Base-by-base conservation (phyloP, 2,113 vertebrate species). In the Abramis brama region DNA sequence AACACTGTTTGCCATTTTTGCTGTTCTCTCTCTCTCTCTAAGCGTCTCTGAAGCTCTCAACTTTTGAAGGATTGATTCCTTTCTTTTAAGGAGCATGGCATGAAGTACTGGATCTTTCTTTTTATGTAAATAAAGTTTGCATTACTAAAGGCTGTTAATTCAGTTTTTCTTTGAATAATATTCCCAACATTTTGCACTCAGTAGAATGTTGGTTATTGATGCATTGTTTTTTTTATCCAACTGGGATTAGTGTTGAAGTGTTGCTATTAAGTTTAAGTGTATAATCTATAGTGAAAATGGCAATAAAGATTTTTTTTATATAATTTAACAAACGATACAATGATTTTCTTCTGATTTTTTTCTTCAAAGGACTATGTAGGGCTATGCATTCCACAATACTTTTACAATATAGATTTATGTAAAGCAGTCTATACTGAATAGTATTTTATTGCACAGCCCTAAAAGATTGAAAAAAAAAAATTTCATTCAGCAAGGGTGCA, bases 51-150 rank as follows among this genome's bases (percentile, higher is more conserved):
- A 94, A 89, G 93, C 93, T 94, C 93, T 94, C 93, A 93, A 89
- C 90, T 92, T 92, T 91, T 93, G 95, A 95, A 93, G 93, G 91
- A 92, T 94, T 94, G 92, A 94, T 95, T 96, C 94, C 95, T 93
- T 96, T 87, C 94, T 93, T 95, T 95, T 93, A 87, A 93, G 90
- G 91, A 94, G 96, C 96, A 98, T 96, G 95, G 96, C 97, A 99
- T 98, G 97, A 97, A 92, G 94, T 95, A 95, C 95, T 95, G 95
- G 77, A 94, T 93, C 94, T 97, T 92, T 96, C 94, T 97, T 92
- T 96, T 97, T 92, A 95, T 95, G 96, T 99, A 98, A 99, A 99
- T 99, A 98, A 97, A 97, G 95, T 97, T 97, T 97, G 94, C 95
- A 94, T 96, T 96, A 97, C 88, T 92, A 87, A 94, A 91, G 70